A percentile compares a stretch with the other conserved stretches of the same genome.
These are phyloP conservation scores for Hemistola chrysoprasaria DNA, from an alignment of 2,888 invertebrate species.

Conservation along the genomic window DNA sequence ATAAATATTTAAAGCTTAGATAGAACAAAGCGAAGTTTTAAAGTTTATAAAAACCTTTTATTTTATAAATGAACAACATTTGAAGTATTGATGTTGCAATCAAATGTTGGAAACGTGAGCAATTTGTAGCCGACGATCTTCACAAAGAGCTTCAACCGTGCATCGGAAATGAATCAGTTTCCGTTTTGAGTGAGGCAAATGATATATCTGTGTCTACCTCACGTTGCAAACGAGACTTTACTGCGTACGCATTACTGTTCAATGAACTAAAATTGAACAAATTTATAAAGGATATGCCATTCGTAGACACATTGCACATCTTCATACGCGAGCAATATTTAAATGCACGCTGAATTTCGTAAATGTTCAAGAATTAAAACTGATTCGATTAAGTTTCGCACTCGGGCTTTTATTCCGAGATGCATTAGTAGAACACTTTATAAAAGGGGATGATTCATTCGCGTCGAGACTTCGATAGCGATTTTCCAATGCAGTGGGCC, in stretches of 20 bases:
- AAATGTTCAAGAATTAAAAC: constrained; percentile 48
- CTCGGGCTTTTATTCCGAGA: constrained; percentile 24
- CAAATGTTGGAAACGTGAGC: constrained; percentile 78
- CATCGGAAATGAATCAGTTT: constrained; percentile 82
- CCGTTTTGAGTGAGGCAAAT: constrained; percentile 73
- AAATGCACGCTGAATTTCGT: constrained; percentile 52
- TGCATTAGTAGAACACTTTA: constrained; percentile 28
- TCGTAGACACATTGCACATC: constrained; percentile 45
- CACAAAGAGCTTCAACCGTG: constrained; percentile 78
- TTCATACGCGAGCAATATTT: constrained; percentile 45
- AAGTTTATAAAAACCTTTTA: not conserved
- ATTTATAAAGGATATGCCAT: constrained; percentile 52
- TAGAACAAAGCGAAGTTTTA: no score
- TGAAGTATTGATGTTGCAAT: constrained; percentile 72
- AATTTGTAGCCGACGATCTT: constrained; percentile 72
- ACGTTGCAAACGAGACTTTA: constrained; percentile 56
- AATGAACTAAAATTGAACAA: constrained; percentile 39
- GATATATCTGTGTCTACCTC: constrained; percentile 58
- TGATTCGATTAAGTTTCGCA: constrained; percentile 40
- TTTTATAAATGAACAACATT: constrained; percentile 39
- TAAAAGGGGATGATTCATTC: constrained; percentile 32
- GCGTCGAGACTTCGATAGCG: constrained; percentile 33
- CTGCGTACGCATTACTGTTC: constrained; percentile 42
- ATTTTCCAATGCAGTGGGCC: constrained; percentile 55
- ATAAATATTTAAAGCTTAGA: not conserved